phyloP scores from a whole-genome alignment of 2,113 vertebrate genomes.

The Anhinga rufa region DNA sequence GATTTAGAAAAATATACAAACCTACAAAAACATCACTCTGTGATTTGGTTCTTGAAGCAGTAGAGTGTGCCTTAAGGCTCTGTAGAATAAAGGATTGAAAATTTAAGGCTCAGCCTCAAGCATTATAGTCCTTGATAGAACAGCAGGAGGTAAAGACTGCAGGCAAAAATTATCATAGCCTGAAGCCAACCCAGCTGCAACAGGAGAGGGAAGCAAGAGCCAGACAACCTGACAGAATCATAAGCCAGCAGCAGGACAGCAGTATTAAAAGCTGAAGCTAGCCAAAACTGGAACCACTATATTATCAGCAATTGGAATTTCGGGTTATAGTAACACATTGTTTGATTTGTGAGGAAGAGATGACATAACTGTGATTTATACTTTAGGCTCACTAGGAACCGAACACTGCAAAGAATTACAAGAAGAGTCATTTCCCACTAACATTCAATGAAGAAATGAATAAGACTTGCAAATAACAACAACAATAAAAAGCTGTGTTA shows the following conservation, averaged over 20 bases:
- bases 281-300: background rate
- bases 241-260: conserved; percentile 14
- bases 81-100: background rate
- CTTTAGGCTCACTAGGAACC: background rate
- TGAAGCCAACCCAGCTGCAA: conserved; percentile 49
- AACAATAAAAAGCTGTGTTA: background rate
- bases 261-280: background rate
- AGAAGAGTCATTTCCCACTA: background rate
- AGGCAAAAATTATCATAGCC: conserved; percentile 42
- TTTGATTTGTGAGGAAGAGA: background rate
- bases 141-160: conserved; percentile 18
- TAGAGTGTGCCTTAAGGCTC: conserved; percentile 12
- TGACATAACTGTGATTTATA: background rate
- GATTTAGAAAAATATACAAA: background rate
- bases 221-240: background rate
- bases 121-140: conserved; percentile 36
- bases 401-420: background rate
- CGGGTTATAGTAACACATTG: background rate
- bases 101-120: conserved; percentile 34
- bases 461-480: background rate
- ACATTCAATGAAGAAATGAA: background rate
- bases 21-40: background rate
- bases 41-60: background rate
- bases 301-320: background rate
- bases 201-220: conserved; percentile 3